A percentile compares a stretch with the other conserved stretches of the same genome.
phyloP scores from a whole-genome alignment of 2,113 vertebrate species.

The Agapornis roseicollis region DNA sequence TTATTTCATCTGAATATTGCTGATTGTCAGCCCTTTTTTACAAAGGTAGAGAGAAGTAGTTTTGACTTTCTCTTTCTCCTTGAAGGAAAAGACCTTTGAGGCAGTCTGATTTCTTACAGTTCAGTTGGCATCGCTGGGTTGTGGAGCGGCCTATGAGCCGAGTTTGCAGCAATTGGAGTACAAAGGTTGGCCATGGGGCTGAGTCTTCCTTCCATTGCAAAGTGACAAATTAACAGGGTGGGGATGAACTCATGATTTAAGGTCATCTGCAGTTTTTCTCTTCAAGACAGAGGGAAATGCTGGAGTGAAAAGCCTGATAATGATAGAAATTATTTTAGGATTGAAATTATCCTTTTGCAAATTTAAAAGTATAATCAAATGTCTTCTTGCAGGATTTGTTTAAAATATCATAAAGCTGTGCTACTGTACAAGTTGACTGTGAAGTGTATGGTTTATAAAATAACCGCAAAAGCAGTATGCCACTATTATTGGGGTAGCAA shows the following conservation, averaged over 20 bases:
- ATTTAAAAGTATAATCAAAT: background rate
- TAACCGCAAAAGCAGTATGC: background rate
- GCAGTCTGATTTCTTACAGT: background rate
- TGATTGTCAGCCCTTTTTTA: background rate
- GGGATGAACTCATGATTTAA: background rate
- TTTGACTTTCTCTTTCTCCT: background rate
- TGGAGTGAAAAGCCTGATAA: background rate
- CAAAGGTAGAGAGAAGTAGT: background rate
- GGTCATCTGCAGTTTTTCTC: background rate
- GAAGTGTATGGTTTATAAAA: background rate
- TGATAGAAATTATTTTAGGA: background rate
- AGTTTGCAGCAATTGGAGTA: constrained; percentile 8
- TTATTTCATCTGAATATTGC: background rate
- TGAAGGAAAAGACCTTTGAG: background rate
- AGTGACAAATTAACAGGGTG: constrained; percentile 67
- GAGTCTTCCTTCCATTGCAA: background rate
- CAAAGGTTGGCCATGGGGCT: constrained; percentile 68
- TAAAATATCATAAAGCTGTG: background rate
- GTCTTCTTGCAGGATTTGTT: background rate
- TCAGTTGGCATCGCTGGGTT: background rate
- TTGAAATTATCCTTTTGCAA: background rate
- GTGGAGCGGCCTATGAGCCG: background rate
- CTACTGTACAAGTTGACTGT: background rate
- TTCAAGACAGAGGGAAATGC: background rate
- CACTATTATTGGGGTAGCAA: background rate